These are phyloP conservation scores for Pogonognathellus flavescens DNA, from an alignment of 1,140 invertebrate species.

Conservation along the genomic window DNA sequence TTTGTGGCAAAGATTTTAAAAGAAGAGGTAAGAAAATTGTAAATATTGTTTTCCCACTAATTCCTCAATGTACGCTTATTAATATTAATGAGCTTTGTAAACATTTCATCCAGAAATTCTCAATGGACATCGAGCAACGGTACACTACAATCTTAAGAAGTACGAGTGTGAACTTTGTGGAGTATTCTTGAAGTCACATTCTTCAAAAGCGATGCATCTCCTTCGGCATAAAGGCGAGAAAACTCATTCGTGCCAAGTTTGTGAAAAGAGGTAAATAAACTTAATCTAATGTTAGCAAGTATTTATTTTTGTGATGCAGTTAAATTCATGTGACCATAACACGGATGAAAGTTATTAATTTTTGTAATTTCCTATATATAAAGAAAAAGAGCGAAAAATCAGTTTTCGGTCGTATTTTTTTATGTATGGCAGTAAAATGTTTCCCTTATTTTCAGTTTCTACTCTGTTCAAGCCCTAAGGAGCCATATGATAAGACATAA, in stretches of 20 bases:
- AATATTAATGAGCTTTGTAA: too few relatives aligned
- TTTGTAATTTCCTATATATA: background rate
- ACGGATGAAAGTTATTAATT: background rate
- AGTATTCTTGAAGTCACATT: conserved; percentile 81
- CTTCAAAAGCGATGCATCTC: conserved; percentile 87
- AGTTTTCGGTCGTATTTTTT: too few relatives aligned
- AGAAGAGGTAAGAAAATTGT: conserved; percentile 15
- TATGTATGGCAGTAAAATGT: too few relatives aligned
- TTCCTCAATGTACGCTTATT: too few relatives aligned
- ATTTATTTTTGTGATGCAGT: too few relatives aligned
- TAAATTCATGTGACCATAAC: too few relatives aligned
- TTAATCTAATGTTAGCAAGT: too few relatives aligned
- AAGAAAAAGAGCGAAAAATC: too few relatives aligned
- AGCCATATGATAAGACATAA: conserved; percentile 52
- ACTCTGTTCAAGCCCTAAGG: conserved; percentile 30
- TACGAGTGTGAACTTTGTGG: conserved; percentile 90
- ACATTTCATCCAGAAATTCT: conserved; percentile 44
- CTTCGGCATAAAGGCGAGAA: conserved; percentile 88
- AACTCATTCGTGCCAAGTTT: conserved; percentile 92
- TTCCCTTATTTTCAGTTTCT: conserved; percentile 32
- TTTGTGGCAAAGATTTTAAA: conserved; percentile 58
- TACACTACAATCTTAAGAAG: conserved; percentile 74
- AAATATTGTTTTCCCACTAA: too few relatives aligned
- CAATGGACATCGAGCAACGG: conserved; percentile 46
- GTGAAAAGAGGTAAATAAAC: conserved; percentile 73